phyloP scores from a whole-genome alignment of 1,140 invertebrate species.

The Heterodera schachtii region DNA sequence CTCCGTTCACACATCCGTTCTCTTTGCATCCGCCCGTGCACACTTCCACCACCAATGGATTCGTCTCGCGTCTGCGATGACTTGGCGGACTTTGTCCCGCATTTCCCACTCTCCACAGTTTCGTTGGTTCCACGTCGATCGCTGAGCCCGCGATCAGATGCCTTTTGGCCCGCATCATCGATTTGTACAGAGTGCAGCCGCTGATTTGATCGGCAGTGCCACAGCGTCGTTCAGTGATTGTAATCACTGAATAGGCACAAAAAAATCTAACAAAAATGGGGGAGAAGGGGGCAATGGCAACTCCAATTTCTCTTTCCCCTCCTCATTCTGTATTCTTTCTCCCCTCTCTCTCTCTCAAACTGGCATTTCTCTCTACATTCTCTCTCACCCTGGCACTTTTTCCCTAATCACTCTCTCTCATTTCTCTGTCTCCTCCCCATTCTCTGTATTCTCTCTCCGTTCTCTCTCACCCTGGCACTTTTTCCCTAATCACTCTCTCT shows the following conservation, averaged over 20 bases:
- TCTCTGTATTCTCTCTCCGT: too few species aligned
- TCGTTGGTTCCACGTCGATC: constrained; percentile 17
- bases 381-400: too few species aligned
- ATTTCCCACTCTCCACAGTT: constrained; percentile 41
- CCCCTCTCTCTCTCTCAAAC: too few species aligned
- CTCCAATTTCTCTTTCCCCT: not conserved
- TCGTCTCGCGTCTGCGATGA: constrained; percentile 48
- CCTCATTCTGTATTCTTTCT: too few species aligned
- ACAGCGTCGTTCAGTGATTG: constrained; percentile 53
- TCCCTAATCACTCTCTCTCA: too few species aligned
- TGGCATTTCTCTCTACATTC: too few species aligned
- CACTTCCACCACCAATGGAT: constrained; percentile 49
- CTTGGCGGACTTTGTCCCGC: constrained; percentile 1
- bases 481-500: too few species aligned
- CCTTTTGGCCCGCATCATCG: constrained; percentile 35
- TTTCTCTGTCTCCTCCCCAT: not conserved
- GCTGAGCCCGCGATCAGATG: constrained; percentile 47
- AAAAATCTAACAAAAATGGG: too few species aligned
- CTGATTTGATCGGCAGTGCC: constrained; percentile 53
- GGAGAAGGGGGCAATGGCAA: too few species aligned
- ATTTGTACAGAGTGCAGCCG: constrained; percentile 58
- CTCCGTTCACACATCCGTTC: constrained; percentile 50
- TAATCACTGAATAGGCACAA: constrained; percentile 45
- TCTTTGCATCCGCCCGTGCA: constrained; percentile 53
- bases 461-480: too few species aligned